Evolutionary conservation across 2,888 invertebrate genomes (phyloP).

Genomic region (Mesorhabditis sp.): DNA sequence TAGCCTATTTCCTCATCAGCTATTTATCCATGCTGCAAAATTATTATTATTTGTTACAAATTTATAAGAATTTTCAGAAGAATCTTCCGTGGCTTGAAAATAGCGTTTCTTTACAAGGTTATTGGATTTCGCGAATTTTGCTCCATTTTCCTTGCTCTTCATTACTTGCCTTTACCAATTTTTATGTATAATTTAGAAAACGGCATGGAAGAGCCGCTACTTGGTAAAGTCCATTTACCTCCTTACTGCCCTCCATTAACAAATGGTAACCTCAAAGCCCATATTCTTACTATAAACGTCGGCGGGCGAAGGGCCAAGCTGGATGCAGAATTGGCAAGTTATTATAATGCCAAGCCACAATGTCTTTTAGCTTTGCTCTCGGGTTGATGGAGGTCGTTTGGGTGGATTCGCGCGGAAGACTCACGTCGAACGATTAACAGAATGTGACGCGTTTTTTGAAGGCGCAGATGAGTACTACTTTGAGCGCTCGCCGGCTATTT

Average conservation of each 20-base stretch:
- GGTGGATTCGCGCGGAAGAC: neutral
- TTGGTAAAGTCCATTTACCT: neutral
- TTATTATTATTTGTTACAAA: too few relatives aligned
- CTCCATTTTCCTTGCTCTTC: too few relatives aligned
- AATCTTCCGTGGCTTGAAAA: too few relatives aligned
- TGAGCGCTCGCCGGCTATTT: constrained; percentile 50
- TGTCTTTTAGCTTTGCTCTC: neutral
- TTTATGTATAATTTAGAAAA: too few relatives aligned
- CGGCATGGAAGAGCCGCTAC: neutral
- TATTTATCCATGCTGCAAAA: too few relatives aligned
- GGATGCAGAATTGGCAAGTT: constrained; percentile 32
- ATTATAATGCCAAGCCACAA: neutral
- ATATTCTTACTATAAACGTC: constrained; percentile 32
- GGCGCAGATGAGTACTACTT: constrained; percentile 53
- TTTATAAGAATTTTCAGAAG: too few relatives aligned
- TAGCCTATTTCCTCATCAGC: too few relatives aligned
- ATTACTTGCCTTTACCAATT: too few relatives aligned
- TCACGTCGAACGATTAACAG: constrained; percentile 36
- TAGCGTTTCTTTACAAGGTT: too few relatives aligned
- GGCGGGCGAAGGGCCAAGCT: constrained; percentile 44
- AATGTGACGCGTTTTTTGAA: constrained; percentile 54
- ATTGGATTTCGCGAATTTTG: too few relatives aligned
- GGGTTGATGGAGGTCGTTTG: neutral
- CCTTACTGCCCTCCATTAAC: neutral
- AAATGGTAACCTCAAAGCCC: neutral